Conservation (phyloP, 2,797 vertebrate genomes). For the Anabacerthia variegaticeps region DNA sequence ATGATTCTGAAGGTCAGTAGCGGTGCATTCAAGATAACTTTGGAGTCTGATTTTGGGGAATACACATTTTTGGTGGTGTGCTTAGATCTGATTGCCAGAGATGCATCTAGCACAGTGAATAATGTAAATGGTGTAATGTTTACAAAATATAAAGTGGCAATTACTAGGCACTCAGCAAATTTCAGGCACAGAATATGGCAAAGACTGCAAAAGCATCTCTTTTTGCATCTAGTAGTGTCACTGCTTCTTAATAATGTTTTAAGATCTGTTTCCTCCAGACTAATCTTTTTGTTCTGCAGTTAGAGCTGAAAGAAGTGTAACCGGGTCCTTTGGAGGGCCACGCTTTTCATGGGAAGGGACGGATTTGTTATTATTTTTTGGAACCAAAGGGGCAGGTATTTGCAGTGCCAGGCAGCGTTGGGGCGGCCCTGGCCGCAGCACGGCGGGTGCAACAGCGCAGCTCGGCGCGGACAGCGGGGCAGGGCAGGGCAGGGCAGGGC, state of each 20-base stretch:
- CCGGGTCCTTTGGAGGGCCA: background rate
- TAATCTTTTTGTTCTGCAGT: background rate
- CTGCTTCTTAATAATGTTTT: background rate
- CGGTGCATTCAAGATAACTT: slow-evolving; percentile 51
- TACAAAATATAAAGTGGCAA: slow-evolving; percentile 9
- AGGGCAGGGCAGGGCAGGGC: too few relatives aligned
- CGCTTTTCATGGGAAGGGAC: background rate
- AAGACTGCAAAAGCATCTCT: slow-evolving; percentile 8
- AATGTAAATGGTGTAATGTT: slow-evolving; percentile 23
- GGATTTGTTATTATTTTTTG: background rate
- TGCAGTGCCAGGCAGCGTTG: too few relatives aligned
- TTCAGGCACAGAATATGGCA: background rate
- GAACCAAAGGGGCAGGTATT: background rate
- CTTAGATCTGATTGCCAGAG: slow-evolving; percentile 34
- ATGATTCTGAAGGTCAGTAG: slow-evolving; percentile 65
- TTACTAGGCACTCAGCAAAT: background rate
- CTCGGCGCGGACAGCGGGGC: too few relatives aligned
- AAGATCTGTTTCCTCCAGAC: background rate
- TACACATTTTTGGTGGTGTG: slow-evolving; percentile 22
- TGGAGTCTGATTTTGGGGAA: slow-evolving; percentile 48
- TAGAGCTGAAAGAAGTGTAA: background rate
- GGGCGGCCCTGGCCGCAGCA: too few relatives aligned
- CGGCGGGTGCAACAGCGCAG: too few relatives aligned
- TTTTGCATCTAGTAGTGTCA: background rate
- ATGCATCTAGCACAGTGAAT: slow-evolving; percentile 32